Conservation (phyloP, 2,113 vertebrate genomes). For the Cyprinodon brontotheroides region DNA sequence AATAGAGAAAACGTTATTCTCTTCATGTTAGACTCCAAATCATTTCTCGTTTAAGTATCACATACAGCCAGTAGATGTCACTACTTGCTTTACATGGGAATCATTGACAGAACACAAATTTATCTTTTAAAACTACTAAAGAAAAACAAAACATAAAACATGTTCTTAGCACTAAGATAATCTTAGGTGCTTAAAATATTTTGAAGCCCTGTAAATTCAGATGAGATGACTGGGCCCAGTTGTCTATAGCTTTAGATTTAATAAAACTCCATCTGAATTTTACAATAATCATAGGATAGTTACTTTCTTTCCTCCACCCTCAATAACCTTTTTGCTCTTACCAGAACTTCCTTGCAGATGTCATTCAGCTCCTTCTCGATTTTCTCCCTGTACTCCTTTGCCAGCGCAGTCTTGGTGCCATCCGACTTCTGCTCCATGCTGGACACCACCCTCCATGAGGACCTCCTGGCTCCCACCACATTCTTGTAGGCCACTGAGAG, state of each 20-base stretch:
- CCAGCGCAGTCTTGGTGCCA: slow-evolving; percentile 81
- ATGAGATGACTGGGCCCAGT: not conserved
- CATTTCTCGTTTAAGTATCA: not conserved
- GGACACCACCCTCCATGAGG: slow-evolving; percentile 94
- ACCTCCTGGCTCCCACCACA: slow-evolving; percentile 94
- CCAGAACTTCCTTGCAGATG: slow-evolving; percentile 97
- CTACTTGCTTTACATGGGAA: not conserved
- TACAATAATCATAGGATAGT: not conserved
- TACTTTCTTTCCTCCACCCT: not conserved
- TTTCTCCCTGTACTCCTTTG: slow-evolving; percentile 89
- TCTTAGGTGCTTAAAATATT: not conserved
- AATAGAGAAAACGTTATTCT: too few relatives aligned
- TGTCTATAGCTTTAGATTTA: not conserved
- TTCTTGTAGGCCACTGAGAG: slow-evolving; percentile 99
- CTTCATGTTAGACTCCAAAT: too few relatives aligned
- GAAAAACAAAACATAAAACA: not conserved
- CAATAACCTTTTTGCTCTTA: slow-evolving; percentile 75
- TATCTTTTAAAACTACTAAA: not conserved
- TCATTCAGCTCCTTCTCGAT: slow-evolving; percentile 93
- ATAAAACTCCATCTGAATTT: not conserved
- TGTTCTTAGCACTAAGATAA: not conserved
- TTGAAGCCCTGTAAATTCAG: not conserved
- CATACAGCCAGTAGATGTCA: slow-evolving; percentile 21
- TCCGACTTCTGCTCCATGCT: slow-evolving; percentile 92
- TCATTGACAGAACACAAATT: not conserved